Conservation (phyloP, 2,888 invertebrate genomes). For the Hoplodrina ambigua region DNA sequence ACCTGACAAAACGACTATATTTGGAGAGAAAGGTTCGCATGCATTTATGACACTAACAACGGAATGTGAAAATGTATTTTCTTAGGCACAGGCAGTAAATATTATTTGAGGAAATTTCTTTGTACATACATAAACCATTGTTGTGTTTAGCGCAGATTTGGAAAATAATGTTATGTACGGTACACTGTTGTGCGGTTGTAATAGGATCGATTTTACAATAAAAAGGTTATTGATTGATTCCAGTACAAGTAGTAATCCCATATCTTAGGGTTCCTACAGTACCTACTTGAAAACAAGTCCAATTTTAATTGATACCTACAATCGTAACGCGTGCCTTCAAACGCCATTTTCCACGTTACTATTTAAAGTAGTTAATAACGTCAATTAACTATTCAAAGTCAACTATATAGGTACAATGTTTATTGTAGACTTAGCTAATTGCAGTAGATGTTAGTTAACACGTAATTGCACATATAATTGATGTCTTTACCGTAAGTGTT, state of each 20-base stretch:
- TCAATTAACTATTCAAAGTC: slow-evolving; percentile 3
- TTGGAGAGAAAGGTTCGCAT: slow-evolving; percentile 65
- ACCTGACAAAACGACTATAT: slow-evolving; percentile 49
- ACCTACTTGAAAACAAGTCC: no score
- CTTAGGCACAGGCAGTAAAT: slow-evolving; percentile 16
- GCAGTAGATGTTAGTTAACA: slow-evolving; percentile 30
- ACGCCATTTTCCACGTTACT: neutral
- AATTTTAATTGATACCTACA: neutral
- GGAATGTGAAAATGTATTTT: slow-evolving; percentile 56
- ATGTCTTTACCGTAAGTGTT: slow-evolving; percentile 10
- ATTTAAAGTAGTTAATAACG: slow-evolving; percentile 8
- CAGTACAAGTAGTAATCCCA: no score
- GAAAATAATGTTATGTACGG: neutral
- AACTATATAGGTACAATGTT: neutral
- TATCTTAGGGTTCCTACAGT: no score
- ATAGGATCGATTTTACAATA: no score
- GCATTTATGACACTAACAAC: slow-evolving; percentile 47
- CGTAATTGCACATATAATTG: slow-evolving; percentile 26
- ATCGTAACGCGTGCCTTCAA: neutral
- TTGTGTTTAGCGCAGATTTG: neutral
- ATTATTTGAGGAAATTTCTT: slow-evolving; percentile 23
- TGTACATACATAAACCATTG: slow-evolving; percentile 1
- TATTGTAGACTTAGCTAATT: slow-evolving; percentile 22
- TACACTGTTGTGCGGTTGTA: no score
- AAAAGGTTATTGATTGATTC: no score